Percentiles rank a stretch among this genome's conserved stretches.
These are phyloP conservation scores for Philereme vetulata DNA, from an alignment of 2,888 invertebrate species.

Conservation along the genomic window DNA sequence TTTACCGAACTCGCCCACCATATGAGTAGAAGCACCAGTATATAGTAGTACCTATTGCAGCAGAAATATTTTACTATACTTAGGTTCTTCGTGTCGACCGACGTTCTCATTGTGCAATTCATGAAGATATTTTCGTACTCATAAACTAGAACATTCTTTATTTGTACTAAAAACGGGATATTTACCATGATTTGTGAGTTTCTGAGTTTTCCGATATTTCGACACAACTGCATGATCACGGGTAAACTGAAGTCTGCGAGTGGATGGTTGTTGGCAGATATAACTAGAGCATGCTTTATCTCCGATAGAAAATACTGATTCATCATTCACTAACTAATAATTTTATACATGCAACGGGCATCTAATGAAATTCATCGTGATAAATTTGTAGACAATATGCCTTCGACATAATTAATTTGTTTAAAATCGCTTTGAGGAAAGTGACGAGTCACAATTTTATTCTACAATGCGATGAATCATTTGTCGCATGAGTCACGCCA, in stretches of 20 bases:
- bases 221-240: background rate
- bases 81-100: no score
- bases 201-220: background rate
- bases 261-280: no score
- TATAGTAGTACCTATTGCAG: no score
- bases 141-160: background rate
- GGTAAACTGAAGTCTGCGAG: no score
- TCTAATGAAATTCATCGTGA: conserved; percentile 7
- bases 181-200: no score
- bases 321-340: conserved; percentile 13
- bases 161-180: no score
- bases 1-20: no score
- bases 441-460: conserved; percentile 18
- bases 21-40: no score
- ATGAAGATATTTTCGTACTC: background rate
- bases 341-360: conserved; percentile 6
- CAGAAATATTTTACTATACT: no score
- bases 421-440: conserved; percentile 19
- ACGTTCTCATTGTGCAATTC: no score
- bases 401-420: conserved; percentile 6
- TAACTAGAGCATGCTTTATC: conserved; percentile 6
- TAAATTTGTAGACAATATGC: conserved; percentile 14
- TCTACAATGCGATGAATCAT: conserved; percentile 26
- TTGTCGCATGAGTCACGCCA: conserved; percentile 18
- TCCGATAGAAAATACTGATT: conserved; percentile 8